Conservation (phyloP, 1,140 invertebrate genomes). For the Micrasema minimum region DNA sequence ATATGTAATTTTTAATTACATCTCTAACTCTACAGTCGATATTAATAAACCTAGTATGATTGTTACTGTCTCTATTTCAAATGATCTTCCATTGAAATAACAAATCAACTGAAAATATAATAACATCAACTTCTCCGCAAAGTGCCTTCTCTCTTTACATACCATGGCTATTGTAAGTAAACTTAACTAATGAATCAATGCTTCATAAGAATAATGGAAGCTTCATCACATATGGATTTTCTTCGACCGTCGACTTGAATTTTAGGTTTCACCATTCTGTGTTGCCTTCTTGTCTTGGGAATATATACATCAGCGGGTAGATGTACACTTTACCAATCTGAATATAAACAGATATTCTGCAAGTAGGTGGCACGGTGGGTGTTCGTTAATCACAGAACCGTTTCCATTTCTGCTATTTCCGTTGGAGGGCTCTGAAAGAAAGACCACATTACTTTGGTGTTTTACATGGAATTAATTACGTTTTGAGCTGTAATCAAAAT, state of each 20-base stretch:
- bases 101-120: background rate
- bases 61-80: slow-evolving; percentile 6
- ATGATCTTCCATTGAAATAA: background rate
- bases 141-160: background rate
- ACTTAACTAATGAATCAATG: slow-evolving; percentile 15
- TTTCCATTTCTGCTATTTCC: slow-evolving; percentile 88
- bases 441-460: slow-evolving; percentile 18
- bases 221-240: slow-evolving; percentile 32
- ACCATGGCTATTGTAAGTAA: background rate
- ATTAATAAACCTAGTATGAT: background rate
- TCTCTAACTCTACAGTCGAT: background rate
- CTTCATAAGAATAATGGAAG: slow-evolving; percentile 49
- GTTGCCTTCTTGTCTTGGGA: background rate
- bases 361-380: background rate
- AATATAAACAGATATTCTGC: slow-evolving; percentile 10
- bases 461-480: too few species aligned
- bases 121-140: slow-evolving; percentile 27
- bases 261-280: background rate
- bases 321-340: background rate
- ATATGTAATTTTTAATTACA: slow-evolving; percentile 20
- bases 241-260: background rate
- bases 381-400: slow-evolving; percentile 78
- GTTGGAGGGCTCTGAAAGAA: slow-evolving; percentile 69
- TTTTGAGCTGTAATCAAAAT: too few species aligned
- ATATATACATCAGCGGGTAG: background rate